These are phyloP conservation scores for Sinohyriopsis cumingii DNA, from an alignment of 2,888 invertebrate genomes.

Conservation along the genomic window DNA sequence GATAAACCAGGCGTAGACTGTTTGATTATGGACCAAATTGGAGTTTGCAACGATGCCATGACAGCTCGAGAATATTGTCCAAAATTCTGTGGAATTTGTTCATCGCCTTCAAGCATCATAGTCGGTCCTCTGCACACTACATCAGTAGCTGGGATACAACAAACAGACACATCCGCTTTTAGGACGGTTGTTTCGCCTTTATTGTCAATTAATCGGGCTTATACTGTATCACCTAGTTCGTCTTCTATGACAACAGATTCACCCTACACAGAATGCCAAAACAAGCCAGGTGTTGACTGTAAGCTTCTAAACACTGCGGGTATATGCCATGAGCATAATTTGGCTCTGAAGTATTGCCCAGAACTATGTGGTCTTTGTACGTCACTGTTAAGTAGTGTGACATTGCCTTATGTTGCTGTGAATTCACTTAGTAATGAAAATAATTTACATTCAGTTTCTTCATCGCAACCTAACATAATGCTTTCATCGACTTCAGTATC, in stretches of 20 bases:
- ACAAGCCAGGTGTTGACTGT: conserved; percentile 20
- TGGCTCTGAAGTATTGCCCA: conserved; percentile 17
- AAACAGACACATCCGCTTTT: conserved; percentile 5
- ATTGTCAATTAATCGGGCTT: neutral
- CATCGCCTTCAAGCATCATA: neutral
- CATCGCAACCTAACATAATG: neutral
- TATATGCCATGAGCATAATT: conserved; percentile 10
- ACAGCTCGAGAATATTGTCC: conserved; percentile 4
- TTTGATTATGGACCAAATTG: no score
- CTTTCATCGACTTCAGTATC: neutral
- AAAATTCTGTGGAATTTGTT: conserved; percentile 3
- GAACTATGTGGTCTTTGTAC: conserved; percentile 12
- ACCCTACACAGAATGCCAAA: conserved; percentile 12
- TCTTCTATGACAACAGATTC: conserved; percentile 8
- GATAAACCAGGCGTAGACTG: no score
- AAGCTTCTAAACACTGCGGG: conserved; percentile 12
- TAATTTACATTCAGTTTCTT: neutral
- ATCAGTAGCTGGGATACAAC: neutral
- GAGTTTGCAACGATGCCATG: conserved; percentile 4
- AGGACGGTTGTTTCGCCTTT: neutral
- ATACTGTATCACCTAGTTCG: conserved; percentile 5
- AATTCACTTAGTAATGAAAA: neutral
- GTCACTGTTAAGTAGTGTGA: neutral
- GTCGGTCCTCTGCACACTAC: neutral
- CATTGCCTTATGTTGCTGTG: no score